These are phyloP conservation scores for Phymanthus crucifer DNA, from an alignment of 92 coral and sea anemone genomes.

Conservation along the genomic window DNA sequence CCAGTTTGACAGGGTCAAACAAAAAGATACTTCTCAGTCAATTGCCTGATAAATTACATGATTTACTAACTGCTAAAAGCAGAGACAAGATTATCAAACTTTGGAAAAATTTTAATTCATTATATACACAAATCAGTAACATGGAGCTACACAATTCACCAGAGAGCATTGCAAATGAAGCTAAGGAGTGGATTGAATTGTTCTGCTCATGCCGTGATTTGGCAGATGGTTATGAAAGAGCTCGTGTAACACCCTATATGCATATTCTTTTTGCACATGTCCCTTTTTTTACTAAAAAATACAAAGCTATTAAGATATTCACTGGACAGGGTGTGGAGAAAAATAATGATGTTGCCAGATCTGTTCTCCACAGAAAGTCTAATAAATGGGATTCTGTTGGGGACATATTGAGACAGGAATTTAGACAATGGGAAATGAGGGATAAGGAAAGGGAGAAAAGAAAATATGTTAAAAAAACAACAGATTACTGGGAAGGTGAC, in stretches of 20 bases:
- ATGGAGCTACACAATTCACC: constrained; percentile 3
- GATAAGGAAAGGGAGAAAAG: constrained; percentile 32
- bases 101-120: constrained; percentile 15
- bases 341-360: constrained; percentile 43
- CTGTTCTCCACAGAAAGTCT: constrained; percentile 47
- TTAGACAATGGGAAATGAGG: constrained; percentile 51
- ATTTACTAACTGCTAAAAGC: constrained; percentile 19
- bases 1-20: constrained; percentile 49
- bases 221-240: constrained; percentile 51
- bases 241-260: constrained; percentile 54
- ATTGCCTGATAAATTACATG: constrained; percentile 31
- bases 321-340: constrained; percentile 72
- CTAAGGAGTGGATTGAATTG: constrained; percentile 30
- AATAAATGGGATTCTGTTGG: constrained; percentile 55
- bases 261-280: constrained; percentile 56
- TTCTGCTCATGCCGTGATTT: constrained; percentile 25
- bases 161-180: not conserved
- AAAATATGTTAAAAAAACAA: constrained; percentile 30
- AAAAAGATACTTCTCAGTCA: constrained; percentile 36
- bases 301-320: constrained; percentile 44
- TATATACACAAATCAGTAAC: constrained; percentile 19
- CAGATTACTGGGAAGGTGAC: constrained; percentile 47
- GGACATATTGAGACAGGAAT: constrained; percentile 47
- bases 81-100: constrained; percentile 1
- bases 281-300: constrained; percentile 44